Evolutionary conservation across 2,888 invertebrate species (phyloP), one percentile per base, ranked within the genome.

Genomic region (Cancer borealis): DNA sequence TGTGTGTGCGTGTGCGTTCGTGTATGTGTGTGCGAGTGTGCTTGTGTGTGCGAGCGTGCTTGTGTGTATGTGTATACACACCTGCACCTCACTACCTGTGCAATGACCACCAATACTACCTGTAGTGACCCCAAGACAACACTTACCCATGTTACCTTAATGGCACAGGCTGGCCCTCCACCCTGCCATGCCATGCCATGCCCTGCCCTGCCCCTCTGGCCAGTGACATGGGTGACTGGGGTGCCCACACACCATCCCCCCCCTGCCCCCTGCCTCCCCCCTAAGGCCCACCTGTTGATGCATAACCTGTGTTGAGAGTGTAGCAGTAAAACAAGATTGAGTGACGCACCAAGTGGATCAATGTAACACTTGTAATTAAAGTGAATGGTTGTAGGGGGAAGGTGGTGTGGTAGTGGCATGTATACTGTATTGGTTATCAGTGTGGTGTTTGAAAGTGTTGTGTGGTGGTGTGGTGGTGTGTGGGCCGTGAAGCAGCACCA

Each of bases 21-120:
- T 73, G 73, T n/a, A n/a, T 21, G 73, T 73, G 73, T 73, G 73
- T n/a, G n/a, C 21, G n/a, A 17, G 54, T 54, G 54, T 60, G 60
- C 21, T 5, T 60, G 60, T 17, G 60, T 73, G 73, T 26, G 6
- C 3, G 26, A 0, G 6, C 10, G 73, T 3, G 73, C 0, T n/a
- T n/a, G 73, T 10, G 26, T 79, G 73, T 0, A 26, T 79, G n/a
- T 30, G 73, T 79, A 2, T 54, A 17, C 39, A 39, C 39, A 14
- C 54, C 0, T 73, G 73, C 21, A 26, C 73, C 73, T 26, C 73
- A 26, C 73, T 39, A n/a, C 39, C 39, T 39, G 84, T 84, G 84
- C 84, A 84, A 84, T 84, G 84, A 84, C 30, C 84, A 84, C 30
- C 84, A 84, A 84, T 39, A 39, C 84, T 73, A 26, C 26, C 73